Percentiles rank a stretch among this genome's conserved stretches.
These are phyloP conservation scores for Gadopsis bispinosus DNA, from an alignment of 2,797 vertebrate species.

Conservation along the genomic window DNA sequence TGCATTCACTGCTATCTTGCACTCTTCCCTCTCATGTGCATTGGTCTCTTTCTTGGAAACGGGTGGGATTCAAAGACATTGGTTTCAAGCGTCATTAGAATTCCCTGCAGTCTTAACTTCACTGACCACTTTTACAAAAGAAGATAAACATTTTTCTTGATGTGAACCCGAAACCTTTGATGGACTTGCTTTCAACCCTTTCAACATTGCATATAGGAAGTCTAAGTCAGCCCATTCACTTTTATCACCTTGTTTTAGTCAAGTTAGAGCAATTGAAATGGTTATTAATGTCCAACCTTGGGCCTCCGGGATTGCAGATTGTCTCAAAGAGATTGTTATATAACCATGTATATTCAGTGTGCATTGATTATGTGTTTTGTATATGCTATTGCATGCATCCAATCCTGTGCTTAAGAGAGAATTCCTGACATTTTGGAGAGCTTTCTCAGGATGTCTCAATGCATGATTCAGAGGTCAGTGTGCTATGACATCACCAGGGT, in stretches of 20 bases:
- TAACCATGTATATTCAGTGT: background rate
- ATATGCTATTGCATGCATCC: background rate
- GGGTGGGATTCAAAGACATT: slow-evolving; percentile 65
- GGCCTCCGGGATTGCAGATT: slow-evolving; percentile 5
- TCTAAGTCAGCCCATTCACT: slow-evolving; percentile 18
- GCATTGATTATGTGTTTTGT: background rate
- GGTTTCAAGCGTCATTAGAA: slow-evolving; percentile 73
- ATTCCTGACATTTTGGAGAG: slow-evolving; percentile 44
- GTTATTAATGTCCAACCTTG: slow-evolving; percentile 8
- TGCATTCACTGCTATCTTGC: slow-evolving; percentile 55
- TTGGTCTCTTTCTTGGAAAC: slow-evolving; percentile 66
- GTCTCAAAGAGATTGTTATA: slow-evolving; percentile 21
- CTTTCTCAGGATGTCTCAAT: slow-evolving; percentile 48
- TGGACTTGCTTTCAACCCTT: slow-evolving; percentile 27
- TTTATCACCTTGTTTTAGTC: slow-evolving; percentile 43
- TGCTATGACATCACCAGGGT: slow-evolving; percentile 73
- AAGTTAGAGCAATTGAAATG: background rate
- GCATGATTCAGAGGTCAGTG: slow-evolving; percentile 68
- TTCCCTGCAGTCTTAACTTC: slow-evolving; percentile 49
- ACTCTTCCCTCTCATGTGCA: slow-evolving; percentile 33
- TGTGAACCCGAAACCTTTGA: slow-evolving; percentile 40
- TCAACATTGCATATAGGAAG: slow-evolving; percentile 3
- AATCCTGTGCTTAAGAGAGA: slow-evolving; percentile 8
- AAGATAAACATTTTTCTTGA: slow-evolving; percentile 61
- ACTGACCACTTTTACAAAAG: slow-evolving; percentile 39